A percentile compares a stretch with the other conserved stretches of the same genome.
Evolutionary conservation across 2,888 invertebrate species (phyloP).

Genomic region (Aricia artaxerxes): DNA sequence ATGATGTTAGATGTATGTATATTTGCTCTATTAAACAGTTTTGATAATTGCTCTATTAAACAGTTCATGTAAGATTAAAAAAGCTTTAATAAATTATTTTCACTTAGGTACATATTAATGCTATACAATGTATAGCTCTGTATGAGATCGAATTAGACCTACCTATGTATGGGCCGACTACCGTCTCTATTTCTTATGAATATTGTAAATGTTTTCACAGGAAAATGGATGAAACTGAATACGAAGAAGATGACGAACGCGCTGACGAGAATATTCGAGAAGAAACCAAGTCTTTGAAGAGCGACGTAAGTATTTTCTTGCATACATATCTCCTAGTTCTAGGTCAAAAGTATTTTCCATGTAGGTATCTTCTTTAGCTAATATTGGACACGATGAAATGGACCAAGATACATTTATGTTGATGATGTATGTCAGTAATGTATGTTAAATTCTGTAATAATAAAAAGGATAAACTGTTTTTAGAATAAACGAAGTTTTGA

Average conservation of each 20-base stretch:
- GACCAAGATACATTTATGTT: too few species aligned
- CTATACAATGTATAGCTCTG: too few species aligned
- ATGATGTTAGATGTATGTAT: too few species aligned
- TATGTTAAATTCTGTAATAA: background rate
- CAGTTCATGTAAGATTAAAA: background rate
- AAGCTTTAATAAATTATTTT: background rate
- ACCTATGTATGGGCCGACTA: too few species aligned
- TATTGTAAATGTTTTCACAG: constrained; percentile 42
- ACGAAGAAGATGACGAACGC: constrained; percentile 51
- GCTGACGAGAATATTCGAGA: constrained; percentile 48
- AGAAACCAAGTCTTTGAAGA: constrained; percentile 36
- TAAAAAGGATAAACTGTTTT: background rate
- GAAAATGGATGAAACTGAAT: constrained; percentile 54
- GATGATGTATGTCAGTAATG: too few species aligned
- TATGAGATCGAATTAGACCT: too few species aligned
- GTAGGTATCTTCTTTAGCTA: too few species aligned
- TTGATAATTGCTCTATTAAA: too few species aligned
- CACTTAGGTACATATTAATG: too few species aligned
- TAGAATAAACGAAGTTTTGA: constrained; percentile 17
- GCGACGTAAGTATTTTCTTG: background rate
- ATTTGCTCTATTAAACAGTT: too few species aligned
- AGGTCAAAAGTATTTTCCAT: background rate
- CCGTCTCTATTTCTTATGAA: too few species aligned
- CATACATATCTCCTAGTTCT: background rate
- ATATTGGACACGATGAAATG: too few species aligned